Evolutionary conservation across 2,113 vertebrate species (phyloP).

Genomic region (Tapirus terrestris): DNA sequence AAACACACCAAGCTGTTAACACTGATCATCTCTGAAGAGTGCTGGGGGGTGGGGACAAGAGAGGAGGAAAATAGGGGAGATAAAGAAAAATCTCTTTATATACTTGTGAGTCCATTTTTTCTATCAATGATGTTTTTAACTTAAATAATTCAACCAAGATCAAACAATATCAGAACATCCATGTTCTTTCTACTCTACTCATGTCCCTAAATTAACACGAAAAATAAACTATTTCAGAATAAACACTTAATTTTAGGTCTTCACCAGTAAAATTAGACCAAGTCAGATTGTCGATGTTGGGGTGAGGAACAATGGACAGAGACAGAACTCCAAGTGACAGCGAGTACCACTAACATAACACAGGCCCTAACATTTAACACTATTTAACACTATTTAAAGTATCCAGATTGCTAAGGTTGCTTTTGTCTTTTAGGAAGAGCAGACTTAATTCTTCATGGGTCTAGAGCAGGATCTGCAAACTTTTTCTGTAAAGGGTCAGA

Average conservation of each 20-base stretch:
- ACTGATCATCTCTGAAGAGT: background rate
- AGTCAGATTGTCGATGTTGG: background rate
- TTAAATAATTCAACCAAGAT: background rate
- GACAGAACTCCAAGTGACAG: background rate
- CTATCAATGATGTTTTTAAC: background rate
- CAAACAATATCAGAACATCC: background rate
- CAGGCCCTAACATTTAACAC: background rate
- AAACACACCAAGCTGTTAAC: background rate
- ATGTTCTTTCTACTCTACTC: background rate
- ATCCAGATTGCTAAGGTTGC: background rate
- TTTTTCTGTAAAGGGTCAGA: background rate
- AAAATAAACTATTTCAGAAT: constrained; percentile 50
- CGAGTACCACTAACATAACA: background rate
- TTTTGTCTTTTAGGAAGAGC: background rate
- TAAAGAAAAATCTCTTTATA: background rate
- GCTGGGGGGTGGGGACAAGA: background rate
- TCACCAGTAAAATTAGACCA: constrained; percentile 9
- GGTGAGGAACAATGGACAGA: background rate
- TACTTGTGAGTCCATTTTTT: background rate
- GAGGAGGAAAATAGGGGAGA: background rate
- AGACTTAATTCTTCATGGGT: constrained; percentile 15
- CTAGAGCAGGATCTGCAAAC: background rate
- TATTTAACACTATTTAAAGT: background rate
- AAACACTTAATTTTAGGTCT: constrained; percentile 29
- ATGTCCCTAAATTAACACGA: background rate